Base-by-base conservation (phyloP, 2,888 invertebrate genomes). In the Ophion ventricosus region DNA sequence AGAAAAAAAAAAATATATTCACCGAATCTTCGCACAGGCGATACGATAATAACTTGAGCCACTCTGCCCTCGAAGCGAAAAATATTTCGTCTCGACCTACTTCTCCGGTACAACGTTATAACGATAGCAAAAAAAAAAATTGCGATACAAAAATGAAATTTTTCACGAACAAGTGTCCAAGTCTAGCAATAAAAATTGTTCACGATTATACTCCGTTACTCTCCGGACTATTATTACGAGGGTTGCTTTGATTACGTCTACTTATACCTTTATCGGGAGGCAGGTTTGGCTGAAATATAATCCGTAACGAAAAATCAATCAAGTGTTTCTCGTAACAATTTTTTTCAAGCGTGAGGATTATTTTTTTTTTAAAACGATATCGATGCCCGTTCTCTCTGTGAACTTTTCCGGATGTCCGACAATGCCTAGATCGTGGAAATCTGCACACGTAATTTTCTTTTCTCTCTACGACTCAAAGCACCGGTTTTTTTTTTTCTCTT, bases 391-490 rank as follows among this genome's bases (percentile, higher is more conserved):
- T 77, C 83, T 77, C 77, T 73, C 43, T 20, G 23, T 14, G 49
- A 84, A 73, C 77, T 78, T 20, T 49, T 40, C 54, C 64, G 57
- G 66, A 35, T 78, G 63, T 67, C 35, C 72, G 54, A 43, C 75
- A 73, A 63, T 43, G 26, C 49, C 49, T 49, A 49, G 49, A 49
- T 49, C 49, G 20, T 57, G 69, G 70, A 56, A 79, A 59, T 70
- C 66, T 77, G 72, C 78, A 84, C 57, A 43, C 59, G 64, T 69
- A n/a, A 72, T 77, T 61, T 72, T 66, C 76, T 66, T 86, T 82
- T 79, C 20, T 74, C 35, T 74, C 82, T 84, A 85, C 85, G 80
- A 86, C 79, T 82, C 72, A 43, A 82, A 82, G 79, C 82, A 85
- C 85, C 87, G 78, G 74, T 49, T 83, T 63, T 61, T n/a, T 67